phyloP scores from a whole-genome alignment of 2,113 vertebrate genomes.

The Gambusia holbrooki region DNA sequence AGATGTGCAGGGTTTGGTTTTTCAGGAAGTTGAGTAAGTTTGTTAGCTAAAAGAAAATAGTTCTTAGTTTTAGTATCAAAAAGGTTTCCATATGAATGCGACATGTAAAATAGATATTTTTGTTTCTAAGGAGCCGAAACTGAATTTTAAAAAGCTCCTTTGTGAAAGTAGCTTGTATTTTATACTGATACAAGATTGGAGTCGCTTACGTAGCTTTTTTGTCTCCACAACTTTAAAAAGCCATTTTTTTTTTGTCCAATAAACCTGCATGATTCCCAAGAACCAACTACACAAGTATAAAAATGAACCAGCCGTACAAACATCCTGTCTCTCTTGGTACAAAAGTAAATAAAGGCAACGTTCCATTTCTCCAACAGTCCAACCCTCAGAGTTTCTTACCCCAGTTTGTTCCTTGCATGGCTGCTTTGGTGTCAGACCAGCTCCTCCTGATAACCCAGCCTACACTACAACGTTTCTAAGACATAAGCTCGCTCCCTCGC shows the following conservation, averaged over 20 bases:
- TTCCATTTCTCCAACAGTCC: slow-evolving; percentile 9
- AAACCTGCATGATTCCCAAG: background rate
- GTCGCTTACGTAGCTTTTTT: background rate
- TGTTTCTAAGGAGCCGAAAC: no score
- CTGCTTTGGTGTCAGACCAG: slow-evolving; percentile 33
- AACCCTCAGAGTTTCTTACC: slow-evolving; percentile 49
- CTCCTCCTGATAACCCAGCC: slow-evolving; percentile 41
- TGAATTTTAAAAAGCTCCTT: background rate
- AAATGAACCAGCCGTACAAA: background rate
- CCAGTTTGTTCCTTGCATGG: slow-evolving; percentile 51
- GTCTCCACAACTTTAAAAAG: background rate
- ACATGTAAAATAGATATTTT: no score
- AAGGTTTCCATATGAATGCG: no score
- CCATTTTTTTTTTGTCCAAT: background rate
- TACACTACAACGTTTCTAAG: slow-evolving; percentile 13
- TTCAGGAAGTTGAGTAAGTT: background rate
- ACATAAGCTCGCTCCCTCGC: slow-evolving; percentile 9
- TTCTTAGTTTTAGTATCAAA: no score
- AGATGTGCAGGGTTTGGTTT: background rate
- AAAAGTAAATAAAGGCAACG: slow-evolving; percentile 20
- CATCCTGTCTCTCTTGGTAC: slow-evolving; percentile 4
- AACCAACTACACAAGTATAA: background rate
- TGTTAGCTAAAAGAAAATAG: no score
- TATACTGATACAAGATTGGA: no score
- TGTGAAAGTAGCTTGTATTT: background rate